phyloP scores from a whole-genome alignment of 2,113 vertebrate genomes.

The Hiodon alosoides region DNA sequence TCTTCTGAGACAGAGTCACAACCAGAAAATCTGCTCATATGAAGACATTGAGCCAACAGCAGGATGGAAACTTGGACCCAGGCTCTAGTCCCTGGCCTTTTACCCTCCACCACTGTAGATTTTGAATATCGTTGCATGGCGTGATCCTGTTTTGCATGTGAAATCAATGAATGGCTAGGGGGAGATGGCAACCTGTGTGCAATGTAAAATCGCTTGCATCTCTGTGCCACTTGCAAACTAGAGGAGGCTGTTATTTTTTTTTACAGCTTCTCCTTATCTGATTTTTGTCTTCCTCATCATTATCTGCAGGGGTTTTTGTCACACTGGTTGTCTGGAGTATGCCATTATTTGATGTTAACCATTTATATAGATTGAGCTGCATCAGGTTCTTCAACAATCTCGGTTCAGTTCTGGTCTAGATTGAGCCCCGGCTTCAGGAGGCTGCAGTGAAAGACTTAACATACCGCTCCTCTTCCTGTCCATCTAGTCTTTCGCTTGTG shows the following conservation, averaged over 20 bases:
- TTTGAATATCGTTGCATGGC: neutral
- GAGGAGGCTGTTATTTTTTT: neutral
- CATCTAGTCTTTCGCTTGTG: too few relatives aligned
- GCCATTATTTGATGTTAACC: neutral
- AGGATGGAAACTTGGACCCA: too few relatives aligned
- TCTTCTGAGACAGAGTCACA: too few relatives aligned
- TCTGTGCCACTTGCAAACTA: neutral
- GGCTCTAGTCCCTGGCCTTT: neutral
- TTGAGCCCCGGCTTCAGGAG: too few relatives aligned
- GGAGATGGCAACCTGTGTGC: neutral
- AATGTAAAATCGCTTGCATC: neutral
- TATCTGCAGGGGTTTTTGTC: neutral
- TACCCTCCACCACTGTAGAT: neutral
- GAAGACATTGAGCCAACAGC: too few relatives aligned
- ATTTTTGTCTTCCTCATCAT: neutral
- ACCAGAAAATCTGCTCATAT: too few relatives aligned
- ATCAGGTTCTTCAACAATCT: too few relatives aligned
- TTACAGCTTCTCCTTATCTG: neutral
- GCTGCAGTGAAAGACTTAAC: too few relatives aligned
- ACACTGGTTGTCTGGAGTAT: too few relatives aligned
- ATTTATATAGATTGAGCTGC: neutral
- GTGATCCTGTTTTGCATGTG: constrained; percentile 15
- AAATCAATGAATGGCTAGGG: neutral
- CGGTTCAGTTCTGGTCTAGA: too few relatives aligned
- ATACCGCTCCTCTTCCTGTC: too few relatives aligned